Conservation (phyloP, 2,797 vertebrate genomes). For the Enoplosus armatus region DNA sequence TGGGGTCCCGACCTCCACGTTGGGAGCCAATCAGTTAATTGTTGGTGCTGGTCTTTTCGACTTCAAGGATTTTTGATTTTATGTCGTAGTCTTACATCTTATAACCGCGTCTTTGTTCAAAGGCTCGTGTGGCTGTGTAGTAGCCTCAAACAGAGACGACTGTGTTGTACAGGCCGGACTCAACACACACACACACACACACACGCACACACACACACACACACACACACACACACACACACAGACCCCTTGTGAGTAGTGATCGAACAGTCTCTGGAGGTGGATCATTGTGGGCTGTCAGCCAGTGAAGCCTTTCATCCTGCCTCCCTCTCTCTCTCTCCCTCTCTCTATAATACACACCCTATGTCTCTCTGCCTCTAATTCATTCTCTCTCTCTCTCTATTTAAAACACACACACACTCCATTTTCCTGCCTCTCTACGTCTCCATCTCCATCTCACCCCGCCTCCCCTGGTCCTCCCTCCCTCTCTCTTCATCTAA, state of each 20-base stretch:
- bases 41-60: too few relatives aligned
- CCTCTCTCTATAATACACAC: slow-evolving; percentile 5
- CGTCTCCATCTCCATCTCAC: slow-evolving; percentile 12
- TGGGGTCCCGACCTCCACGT: too few relatives aligned
- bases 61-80: neutral
- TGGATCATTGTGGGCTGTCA: slow-evolving; percentile 43
- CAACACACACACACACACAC: slow-evolving; percentile 42
- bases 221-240: slow-evolving; percentile 45
- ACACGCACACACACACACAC: slow-evolving; percentile 33
- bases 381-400: slow-evolving; percentile 2
- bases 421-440: slow-evolving; percentile 22
- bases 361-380: slow-evolving; percentile 21
- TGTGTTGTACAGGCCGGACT: slow-evolving; percentile 33
- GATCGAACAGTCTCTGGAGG: slow-evolving; percentile 51
- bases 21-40: too few relatives aligned
- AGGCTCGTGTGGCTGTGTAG: slow-evolving; percentile 24
- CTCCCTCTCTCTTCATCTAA: slow-evolving; percentile 25
- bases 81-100: neutral
- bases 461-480: neutral
- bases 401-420: slow-evolving; percentile 19
- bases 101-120: slow-evolving; percentile 18
- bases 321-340: slow-evolving; percentile 19
- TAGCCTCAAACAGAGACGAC: slow-evolving; percentile 48
- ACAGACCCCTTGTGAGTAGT: slow-evolving; percentile 44
- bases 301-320: slow-evolving; percentile 63